Evolutionary conservation across 2,888 invertebrate species (phyloP).

Genomic region (Ichneumoninae sp.): DNA sequence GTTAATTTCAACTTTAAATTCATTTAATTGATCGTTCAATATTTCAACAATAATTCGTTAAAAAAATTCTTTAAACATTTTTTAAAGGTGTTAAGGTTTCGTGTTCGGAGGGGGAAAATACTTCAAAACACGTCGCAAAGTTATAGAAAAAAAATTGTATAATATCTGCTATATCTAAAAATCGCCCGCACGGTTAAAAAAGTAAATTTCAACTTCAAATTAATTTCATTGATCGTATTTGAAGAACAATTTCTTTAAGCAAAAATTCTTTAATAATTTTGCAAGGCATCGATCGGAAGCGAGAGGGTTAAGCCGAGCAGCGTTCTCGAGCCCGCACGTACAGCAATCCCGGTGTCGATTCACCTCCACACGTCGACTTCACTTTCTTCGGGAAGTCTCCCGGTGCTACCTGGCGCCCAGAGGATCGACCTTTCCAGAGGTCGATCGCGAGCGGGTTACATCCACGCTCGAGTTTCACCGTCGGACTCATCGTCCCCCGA

Average conservation of each 20-base stretch:
- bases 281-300: constrained; percentile 9
- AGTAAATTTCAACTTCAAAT: no score
- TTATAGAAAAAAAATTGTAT: no score
- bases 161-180: no score
- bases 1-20: no score
- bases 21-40: not conserved
- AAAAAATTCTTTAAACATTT: no score
- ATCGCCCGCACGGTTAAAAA: no score
- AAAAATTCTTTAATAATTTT: not conserved
- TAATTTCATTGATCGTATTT: not conserved
- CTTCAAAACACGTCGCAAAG: no score
- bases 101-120: no score
- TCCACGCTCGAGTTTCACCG: constrained; percentile 81
- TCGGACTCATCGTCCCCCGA: constrained; percentile 46
- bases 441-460: constrained; percentile 68
- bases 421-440: constrained; percentile 81
- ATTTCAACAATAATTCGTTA: no score
- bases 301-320: constrained; percentile 62
- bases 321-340: constrained; percentile 45
- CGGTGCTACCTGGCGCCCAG: constrained; percentile 54
- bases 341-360: constrained; percentile 6
- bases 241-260: not conserved
- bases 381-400: constrained; percentile 79
- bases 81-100: no score
- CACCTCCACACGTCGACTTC: constrained; percentile 61